Percentiles rank a stretch among this genome's conserved stretches.
These are phyloP conservation scores for Percina caprodes DNA, from an alignment of 2,113 vertebrate species.

Conservation along the genomic window DNA sequence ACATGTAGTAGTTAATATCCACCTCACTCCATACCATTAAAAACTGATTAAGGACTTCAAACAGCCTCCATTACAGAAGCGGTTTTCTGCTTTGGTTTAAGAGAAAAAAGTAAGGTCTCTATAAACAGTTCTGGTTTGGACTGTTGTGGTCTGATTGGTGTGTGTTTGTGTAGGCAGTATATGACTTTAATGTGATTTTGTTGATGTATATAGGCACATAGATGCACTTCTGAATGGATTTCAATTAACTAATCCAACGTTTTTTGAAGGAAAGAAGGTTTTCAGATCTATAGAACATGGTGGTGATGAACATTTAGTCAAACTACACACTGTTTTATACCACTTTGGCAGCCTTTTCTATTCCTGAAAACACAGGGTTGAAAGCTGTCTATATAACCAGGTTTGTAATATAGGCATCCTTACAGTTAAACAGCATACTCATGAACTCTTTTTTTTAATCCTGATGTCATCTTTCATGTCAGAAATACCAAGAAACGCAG, in stretches of 20 bases:
- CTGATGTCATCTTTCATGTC: background rate
- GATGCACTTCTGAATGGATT: conserved; percentile 18
- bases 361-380: background rate
- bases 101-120: conserved; percentile 68
- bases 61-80: conserved; percentile 68
- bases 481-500: conserved; percentile 18
- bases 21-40: conserved; percentile 71
- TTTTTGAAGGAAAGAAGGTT: conserved; percentile 16
- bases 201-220: conserved; percentile 21
- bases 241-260: conserved; percentile 25
- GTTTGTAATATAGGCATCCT: background rate
- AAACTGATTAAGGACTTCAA: conserved; percentile 82
- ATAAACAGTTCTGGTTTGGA: conserved; percentile 71
- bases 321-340: background rate
- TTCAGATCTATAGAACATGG: background rate
- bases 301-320: conserved; percentile 17
- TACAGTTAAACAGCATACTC: background rate
- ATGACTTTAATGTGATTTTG: conserved; percentile 48
- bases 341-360: background rate
- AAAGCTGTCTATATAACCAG: background rate
- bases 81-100: conserved; percentile 65
- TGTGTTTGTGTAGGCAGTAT: conserved; percentile 40
- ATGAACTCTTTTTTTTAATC: background rate
- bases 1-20: conserved; percentile 76
- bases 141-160: conserved; percentile 68